Percentiles rank a stretch among this genome's conserved stretches.
Conservation (phyloP, 2,888 invertebrate species). For the Yponomeuta sedellus region DNA sequence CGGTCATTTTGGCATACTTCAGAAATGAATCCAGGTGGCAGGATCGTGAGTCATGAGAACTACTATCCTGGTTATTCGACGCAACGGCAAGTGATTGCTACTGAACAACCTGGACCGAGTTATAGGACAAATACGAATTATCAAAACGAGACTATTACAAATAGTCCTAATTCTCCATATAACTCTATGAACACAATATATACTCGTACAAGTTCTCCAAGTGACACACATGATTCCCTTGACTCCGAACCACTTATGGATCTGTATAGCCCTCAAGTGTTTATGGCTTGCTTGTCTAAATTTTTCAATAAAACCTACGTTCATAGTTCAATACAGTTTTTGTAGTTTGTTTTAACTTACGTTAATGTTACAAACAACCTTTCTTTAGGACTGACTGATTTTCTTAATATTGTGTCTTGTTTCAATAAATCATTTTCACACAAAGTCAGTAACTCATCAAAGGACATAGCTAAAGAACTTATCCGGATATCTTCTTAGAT, state of each 20-base stretch:
- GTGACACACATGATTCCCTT: constrained; percentile 16
- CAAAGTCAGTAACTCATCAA: too few relatives aligned
- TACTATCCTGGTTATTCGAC: constrained; percentile 22
- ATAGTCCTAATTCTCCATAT: constrained; percentile 21
- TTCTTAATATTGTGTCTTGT: too few relatives aligned
- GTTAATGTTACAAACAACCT: too few relatives aligned
- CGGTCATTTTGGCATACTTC: constrained; percentile 15
- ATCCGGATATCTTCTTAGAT: too few relatives aligned
- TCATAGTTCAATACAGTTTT: constrained; percentile 10
- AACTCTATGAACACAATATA: constrained; percentile 20
- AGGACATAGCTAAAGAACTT: too few relatives aligned
- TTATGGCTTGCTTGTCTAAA: constrained; percentile 17
- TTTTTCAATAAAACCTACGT: constrained; percentile 19
- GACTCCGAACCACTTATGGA: constrained; percentile 15
- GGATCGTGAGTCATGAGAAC: constrained; percentile 22
- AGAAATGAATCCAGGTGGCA: constrained; percentile 24
- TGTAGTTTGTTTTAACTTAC: too few relatives aligned
- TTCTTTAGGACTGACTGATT: too few relatives aligned
- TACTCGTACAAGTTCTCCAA: constrained; percentile 17
- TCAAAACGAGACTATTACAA: constrained; percentile 21
- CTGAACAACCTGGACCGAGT: constrained; percentile 22
- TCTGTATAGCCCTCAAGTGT: constrained; percentile 17
- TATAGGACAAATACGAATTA: constrained; percentile 22
- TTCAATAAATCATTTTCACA: too few relatives aligned
- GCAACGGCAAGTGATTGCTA: constrained; percentile 20